phyloP scores from a whole-genome alignment of 1,140 invertebrate species.

The Drosophila novamexicana region DNA sequence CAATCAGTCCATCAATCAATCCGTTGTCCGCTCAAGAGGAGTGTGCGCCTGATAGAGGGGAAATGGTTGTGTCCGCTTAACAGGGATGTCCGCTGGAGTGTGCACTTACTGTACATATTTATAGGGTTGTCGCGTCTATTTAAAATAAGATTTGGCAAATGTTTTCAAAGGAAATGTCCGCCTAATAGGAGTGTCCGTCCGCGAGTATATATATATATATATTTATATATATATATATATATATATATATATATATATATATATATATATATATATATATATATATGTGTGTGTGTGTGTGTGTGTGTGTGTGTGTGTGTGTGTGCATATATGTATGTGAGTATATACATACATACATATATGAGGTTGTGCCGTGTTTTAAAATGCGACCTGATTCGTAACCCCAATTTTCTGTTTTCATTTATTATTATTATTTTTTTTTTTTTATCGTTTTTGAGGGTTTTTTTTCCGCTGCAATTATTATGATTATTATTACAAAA shows the following conservation, averaged over 20 bases:
- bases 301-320: background rate
- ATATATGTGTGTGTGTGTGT: too few relatives aligned
- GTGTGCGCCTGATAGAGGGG: too few relatives aligned
- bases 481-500: conserved; percentile 36
- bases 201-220: background rate
- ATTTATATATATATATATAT: too few relatives aligned
- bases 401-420: conserved; percentile 23
- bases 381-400: conserved; percentile 28
- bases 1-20: too few relatives aligned
- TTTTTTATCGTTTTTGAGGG: conserved; percentile 17
- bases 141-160: background rate
- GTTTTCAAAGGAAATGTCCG: background rate
- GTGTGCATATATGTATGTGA: background rate
- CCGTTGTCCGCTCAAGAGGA: too few relatives aligned
- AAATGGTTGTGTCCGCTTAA: too few relatives aligned
- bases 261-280: too few relatives aligned
- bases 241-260: too few relatives aligned
- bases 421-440: background rate
- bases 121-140: too few relatives aligned
- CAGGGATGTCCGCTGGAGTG: too few relatives aligned
- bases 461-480: conserved; percentile 42
- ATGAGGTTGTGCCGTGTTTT: background rate
- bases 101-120: too few relatives aligned
- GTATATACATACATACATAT: background rate
- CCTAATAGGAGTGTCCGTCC: too few relatives aligned